These are phyloP conservation scores for Poeciliopsis presidionis DNA, from an alignment of 2,797 vertebrate species.

Conservation along the genomic window DNA sequence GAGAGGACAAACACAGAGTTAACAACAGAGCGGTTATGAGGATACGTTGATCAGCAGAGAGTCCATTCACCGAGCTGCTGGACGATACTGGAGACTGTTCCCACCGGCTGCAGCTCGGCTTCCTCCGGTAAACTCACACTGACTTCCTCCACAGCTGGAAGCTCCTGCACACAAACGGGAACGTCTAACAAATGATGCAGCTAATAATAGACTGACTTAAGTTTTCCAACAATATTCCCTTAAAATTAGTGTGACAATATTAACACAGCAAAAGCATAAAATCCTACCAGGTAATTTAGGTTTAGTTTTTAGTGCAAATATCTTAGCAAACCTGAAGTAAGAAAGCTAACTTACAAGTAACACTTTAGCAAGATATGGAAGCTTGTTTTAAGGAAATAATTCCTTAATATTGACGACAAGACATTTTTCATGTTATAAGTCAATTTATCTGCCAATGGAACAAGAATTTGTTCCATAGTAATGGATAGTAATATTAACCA, in stretches of 20 bases:
- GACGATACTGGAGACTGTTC: conserved; percentile 88
- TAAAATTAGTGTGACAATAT: neutral
- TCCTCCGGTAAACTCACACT: conserved; percentile 83
- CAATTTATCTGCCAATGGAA: too few species aligned
- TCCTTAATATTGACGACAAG: too few species aligned
- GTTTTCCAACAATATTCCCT: neutral
- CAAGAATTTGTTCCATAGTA: too few species aligned
- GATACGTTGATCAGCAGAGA: neutral
- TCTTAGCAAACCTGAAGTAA: too few species aligned
- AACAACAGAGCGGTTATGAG: neutral
- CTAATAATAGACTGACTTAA: neutral
- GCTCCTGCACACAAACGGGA: conserved; percentile 75
- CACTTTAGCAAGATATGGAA: too few species aligned
- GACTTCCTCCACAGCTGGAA: conserved; percentile 88
- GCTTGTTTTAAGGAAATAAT: too few species aligned
- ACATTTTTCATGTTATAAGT: too few species aligned
- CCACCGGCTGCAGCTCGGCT: conserved; percentile 85
- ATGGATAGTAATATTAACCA: too few species aligned
- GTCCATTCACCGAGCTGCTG: conserved; percentile 87
- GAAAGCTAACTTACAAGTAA: too few species aligned
- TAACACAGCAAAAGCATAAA: neutral
- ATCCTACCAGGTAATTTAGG: neutral
- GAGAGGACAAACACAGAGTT: conserved; percentile 35
- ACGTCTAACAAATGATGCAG: neutral
- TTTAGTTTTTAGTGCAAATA: too few species aligned